Base-by-base conservation (phyloP, 2,797 vertebrate species). In the Neoniphon sammara region DNA sequence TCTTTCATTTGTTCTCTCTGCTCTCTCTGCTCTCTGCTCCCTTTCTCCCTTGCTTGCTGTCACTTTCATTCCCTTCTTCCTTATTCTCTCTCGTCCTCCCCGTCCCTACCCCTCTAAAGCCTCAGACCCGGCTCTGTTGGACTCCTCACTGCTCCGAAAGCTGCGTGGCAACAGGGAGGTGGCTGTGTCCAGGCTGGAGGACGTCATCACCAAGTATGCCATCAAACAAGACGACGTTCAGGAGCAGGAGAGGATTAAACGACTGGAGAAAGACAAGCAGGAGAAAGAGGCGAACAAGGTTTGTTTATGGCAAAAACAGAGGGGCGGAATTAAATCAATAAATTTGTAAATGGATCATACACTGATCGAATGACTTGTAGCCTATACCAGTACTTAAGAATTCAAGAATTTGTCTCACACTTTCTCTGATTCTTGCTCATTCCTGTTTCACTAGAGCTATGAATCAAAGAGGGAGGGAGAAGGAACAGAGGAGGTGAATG, bases 121-220 rank as follows among this genome's bases (percentile, higher is more conserved):
- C 3, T 2, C 66, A 0, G 97, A 98, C 81, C 97, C 97, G 0
- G 97, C 97, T 0, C 85, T 95, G 15, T 8, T 8, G 0, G 94
- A 97, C 81, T 0, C 70, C 0, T 15, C 69, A 0, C 82, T 98
- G 27, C 73, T 92, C 9, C 92, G 87, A 6, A 93, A 91, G 63
- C 94, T 98, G 53, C 93, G 94, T 5, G 84, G 90, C 0, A 98
- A 98, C 88, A 90, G 96, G 20, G 91, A 89, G 14, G 5, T 93
- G 71, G 95, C 95, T 0, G 36, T 96, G 65, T 85, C 66, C 46
- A 93, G 83, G 0, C 89, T 98, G 73, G 95, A 97, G 23, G 91
- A 94, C 0, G 91, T 98, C 80, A 96, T 97, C 83, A 87, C 75
- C 31, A 96, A 93, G 78, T 98, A 93, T 0, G 92, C 96, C 0